Conservation (phyloP, 92 coral and sea anemone genomes). For the Blastomussa wellsi region DNA sequence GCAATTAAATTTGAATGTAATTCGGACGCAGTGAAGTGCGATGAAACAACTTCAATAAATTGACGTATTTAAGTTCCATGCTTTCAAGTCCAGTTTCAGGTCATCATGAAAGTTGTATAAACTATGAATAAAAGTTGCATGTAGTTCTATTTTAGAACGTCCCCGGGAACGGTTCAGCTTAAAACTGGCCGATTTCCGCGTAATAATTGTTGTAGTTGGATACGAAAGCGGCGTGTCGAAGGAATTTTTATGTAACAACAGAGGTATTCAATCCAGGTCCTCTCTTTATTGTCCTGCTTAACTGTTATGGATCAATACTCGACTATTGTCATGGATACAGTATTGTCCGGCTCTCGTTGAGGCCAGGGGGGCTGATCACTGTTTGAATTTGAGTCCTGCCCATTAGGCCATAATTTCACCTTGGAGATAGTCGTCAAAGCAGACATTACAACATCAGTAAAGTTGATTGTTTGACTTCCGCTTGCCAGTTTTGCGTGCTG, state of each 20-base stretch:
- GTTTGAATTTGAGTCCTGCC: too few species aligned
- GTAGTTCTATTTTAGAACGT: neutral
- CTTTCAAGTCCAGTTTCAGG: neutral
- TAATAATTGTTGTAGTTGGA: neutral
- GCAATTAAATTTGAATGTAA: slow-evolving; percentile 4
- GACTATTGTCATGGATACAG: slow-evolving; percentile 56
- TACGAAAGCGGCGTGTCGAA: slow-evolving; percentile 12
- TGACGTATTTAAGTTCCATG: neutral
- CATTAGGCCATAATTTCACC: neutral
- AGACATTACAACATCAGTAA: neutral
- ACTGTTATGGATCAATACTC: slow-evolving; percentile 61
- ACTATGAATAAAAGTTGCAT: neutral
- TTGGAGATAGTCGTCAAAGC: neutral
- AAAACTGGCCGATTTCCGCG: neutral
- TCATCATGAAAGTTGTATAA: neutral
- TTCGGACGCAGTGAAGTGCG: neutral
- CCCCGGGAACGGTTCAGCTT: too few species aligned
- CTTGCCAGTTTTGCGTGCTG: neutral
- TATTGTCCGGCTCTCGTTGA: neutral
- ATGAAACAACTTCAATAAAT: neutral
- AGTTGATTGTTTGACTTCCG: neutral
- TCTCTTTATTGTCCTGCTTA: slow-evolving; percentile 26
- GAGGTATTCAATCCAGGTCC: slow-evolving; percentile 47
- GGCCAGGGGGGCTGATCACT: slow-evolving; percentile 36
- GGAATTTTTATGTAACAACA: slow-evolving; percentile 54